Evolutionary conservation across 2,888 invertebrate species (phyloP), one percentile per base, ranked within the genome.

Genomic region (Coleophora flavipennella): DNA sequence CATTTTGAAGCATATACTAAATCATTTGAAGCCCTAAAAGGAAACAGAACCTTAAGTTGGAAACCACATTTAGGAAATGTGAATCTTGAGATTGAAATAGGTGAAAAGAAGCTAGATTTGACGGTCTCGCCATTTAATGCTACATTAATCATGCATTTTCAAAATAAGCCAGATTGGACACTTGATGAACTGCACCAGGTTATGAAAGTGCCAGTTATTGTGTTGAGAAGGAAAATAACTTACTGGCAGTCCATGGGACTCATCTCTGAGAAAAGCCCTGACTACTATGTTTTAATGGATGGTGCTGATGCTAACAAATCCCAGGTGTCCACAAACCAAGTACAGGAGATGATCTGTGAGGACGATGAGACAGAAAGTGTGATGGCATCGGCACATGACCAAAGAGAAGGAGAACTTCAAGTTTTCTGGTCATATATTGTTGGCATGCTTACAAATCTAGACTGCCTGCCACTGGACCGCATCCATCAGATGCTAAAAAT

Each of bases 381-480:
- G 0, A 95, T 96, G 94, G 96, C 96, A 1, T 96, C 96, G 13
- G 93, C 95, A 1, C 94, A 95, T 67, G 96, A 96, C 66, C 97
- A 97, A 69, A 87, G 96, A 42, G 96, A 97, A 75, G 96, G 96
- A 55, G 97, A 97, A 68, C 81, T 97, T 41, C 96, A 96, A 87
- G 91, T 91, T 36, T 96, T 97, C 72, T 98, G 98, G 98, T 95
- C 96, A 0, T 98, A 97, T 62, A 96, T 98, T 55, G 93, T 96
- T 34, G 97, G 97, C 12, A 98, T 98, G 98, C 77, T 98, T 41
- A 96, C 96, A 9, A 98, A 98, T 83, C 83, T 98, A 48, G 96
- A 97, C 59, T 94, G 93, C 0, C 85, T 97, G 63, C 93, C 96
- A 0, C 79, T 97, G 48, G 97, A 97, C 53, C 86, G 97, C 39